Base-by-base conservation (phyloP, 2,888 invertebrate genomes). In the Odontothrips loti region DNA sequence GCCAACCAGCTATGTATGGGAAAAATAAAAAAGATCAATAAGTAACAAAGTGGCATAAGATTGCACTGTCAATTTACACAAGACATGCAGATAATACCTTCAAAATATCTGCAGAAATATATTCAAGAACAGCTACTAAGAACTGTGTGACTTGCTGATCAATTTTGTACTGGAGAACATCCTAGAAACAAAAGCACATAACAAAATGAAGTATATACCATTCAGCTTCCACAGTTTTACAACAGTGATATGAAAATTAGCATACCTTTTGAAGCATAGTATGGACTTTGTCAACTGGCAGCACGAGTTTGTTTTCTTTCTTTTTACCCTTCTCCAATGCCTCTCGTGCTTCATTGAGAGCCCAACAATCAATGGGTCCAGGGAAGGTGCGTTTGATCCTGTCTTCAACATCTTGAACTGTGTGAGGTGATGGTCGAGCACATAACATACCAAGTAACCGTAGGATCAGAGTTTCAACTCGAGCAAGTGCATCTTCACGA, bases 351-450 rank as follows among this genome's bases (percentile, higher is more conserved):
- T 98, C 97, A 83, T 91, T 91, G 82, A 97, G 90, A 80, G 97
- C 96, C 97, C 97, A 98, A 87, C 92, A 93, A 88, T 97, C 96
- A 84, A 98, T 94, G 6, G 98, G 97, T 23, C 94, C 94, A n/a
- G 98, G 98, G 90, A 98, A 97, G 81, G 95, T 95, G 84, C 94
- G 94, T 84, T 94, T 92, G 58, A 98, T 96, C 83, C 96, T 91
- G 85, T 97, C 96, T 87, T 98, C 97, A 85, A 98, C 96, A 89
- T 98, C 98, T 91, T 94, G 89, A 34, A 95, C 92, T 47, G 94
- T 93, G 86, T 95, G 94, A 20, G 95, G 95, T 11, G 86, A 84
- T 47, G 96, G 95, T 85, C 93, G 92, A 51, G 94, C 94, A 87
- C 96, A 97, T 83, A 98, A 90, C 92, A 95, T 95, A 27, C 93